phyloP scores from a whole-genome alignment of 1,140 invertebrate species.

The Drosophila sulfurigaster region DNA sequence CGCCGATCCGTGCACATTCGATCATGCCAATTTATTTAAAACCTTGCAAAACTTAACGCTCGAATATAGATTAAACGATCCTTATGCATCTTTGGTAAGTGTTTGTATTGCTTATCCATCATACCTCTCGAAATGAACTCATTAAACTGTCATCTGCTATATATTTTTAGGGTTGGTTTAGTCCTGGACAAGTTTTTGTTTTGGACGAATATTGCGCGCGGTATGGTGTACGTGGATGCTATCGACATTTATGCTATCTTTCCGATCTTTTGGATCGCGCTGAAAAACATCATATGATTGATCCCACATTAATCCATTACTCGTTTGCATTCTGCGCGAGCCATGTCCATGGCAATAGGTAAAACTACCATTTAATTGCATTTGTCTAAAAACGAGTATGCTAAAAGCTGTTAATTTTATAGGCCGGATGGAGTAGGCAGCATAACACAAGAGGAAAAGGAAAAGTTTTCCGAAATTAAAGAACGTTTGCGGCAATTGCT shows the following conservation, averaged over 20 bases:
- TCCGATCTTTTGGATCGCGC: slow-evolving; percentile 97
- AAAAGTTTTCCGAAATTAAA: slow-evolving; percentile 99
- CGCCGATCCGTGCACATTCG: slow-evolving; percentile 98
- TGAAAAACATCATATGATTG: slow-evolving; percentile 96
- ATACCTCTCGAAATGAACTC: no score
- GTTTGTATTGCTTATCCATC: no score
- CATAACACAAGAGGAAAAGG: slow-evolving; percentile 98
- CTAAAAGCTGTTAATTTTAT: slow-evolving; percentile 38
- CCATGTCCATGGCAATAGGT: slow-evolving; percentile 97
- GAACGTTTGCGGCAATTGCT: slow-evolving; percentile 96
- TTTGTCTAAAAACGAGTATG: not conserved
- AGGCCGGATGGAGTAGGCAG: slow-evolving; percentile 99
- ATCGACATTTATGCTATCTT: slow-evolving; percentile 98
- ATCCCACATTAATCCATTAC: slow-evolving; percentile 99
- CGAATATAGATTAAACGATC: slow-evolving; percentile 98
- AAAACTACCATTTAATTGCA: slow-evolving; percentile 1
- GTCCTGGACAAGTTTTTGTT: slow-evolving; percentile 99
- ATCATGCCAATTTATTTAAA: slow-evolving; percentile 96
- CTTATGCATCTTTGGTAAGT: slow-evolving; percentile 97
- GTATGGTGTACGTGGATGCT: slow-evolving; percentile 98
- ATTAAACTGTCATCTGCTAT: not conserved
- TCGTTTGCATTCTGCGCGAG: slow-evolving; percentile 99
- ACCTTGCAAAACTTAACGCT: slow-evolving; percentile 96
- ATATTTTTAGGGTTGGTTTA: slow-evolving; percentile 96
- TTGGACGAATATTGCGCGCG: slow-evolving; percentile 99